Base-by-base conservation (phyloP, 2,797 vertebrate species). In the Darevskia mixta region DNA sequence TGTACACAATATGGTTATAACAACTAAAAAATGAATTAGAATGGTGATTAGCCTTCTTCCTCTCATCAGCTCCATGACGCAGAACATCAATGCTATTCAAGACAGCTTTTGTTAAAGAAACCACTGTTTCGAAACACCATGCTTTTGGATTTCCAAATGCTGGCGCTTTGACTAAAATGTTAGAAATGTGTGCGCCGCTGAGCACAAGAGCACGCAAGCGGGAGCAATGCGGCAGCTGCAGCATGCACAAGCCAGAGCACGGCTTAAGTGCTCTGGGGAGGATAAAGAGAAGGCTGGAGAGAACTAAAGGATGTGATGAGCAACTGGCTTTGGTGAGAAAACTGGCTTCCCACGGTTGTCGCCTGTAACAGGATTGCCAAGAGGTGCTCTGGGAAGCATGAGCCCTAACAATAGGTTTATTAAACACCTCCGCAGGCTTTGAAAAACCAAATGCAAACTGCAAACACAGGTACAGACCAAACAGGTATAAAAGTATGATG, bases 371-470 rank as follows among this genome's bases (percentile, higher is more conserved):
- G 15, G 7, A 11, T 35, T 38, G 43, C n/a, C 5, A 67, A 82
- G n/a, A 41, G 23, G 18, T 35, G 32, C 38, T 45, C 35, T 71
- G 25, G 45, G 32, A 45, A 86, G 67, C 45, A 55, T 15, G 1
- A 27, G 18, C 38, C 18, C 35, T n/a, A 43, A 49, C n/a, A 64
- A 23, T 10, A 10, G 23, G 3, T 69, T 64, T 49, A 71, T 73
- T 49, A 77, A 25, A 43, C 13, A 13, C 72, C 41, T 45, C 9
- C 25, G 5, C 23, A 25, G 49, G 8, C 67, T 75, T 6, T 89
- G 61, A 78, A 86, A 87, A 85, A 29, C 5, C 75, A 84, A 91
- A 4, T 3, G 1, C 64, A 83, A 87, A 49, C 38, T 84, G 82
- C 43, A 4, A 49, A 73, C 75, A 29, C 2, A 67, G 43, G 1